Conservation (phyloP, 2,797 vertebrate genomes). For the Choloepus didactylus region DNA sequence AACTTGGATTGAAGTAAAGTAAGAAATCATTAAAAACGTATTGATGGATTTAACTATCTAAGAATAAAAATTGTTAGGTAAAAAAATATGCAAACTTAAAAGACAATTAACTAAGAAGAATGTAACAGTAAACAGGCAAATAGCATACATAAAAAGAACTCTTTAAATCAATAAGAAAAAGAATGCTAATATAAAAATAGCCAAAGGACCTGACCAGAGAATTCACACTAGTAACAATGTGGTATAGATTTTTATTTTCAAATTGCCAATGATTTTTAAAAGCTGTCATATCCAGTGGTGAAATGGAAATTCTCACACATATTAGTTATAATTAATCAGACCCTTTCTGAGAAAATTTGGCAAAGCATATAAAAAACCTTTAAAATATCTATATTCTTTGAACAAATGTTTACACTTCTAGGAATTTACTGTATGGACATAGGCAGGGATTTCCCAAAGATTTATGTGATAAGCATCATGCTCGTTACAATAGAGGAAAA, state of each 20-base stretch:
- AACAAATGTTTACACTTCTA: background rate
- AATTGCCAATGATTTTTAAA: background rate
- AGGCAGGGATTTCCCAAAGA: background rate
- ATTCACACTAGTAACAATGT: background rate
- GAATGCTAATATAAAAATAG: background rate
- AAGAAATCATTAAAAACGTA: background rate
- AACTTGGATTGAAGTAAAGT: too few species aligned
- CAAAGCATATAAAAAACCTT: background rate
- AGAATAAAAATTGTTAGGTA: background rate
- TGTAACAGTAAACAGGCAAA: background rate
- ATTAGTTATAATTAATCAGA: background rate
- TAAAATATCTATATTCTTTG: constrained; percentile 10
- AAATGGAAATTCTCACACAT: constrained; percentile 45
- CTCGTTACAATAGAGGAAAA: constrained; percentile 13
- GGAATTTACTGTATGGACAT: background rate
- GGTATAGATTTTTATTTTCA: background rate
- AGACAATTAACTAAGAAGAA: background rate
- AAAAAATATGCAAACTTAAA: background rate
- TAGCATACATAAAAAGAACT: background rate
- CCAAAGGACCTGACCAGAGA: background rate
- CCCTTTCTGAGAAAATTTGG: background rate
- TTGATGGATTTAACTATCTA: constrained; percentile 5
- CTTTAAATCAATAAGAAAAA: constrained; percentile 33
- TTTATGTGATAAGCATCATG: background rate
- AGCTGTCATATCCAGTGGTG: background rate